Evolutionary conservation across 2,113 vertebrate species (phyloP), one percentile per base, ranked within the genome.

Genomic region (Synchiropus splendidus): DNA sequence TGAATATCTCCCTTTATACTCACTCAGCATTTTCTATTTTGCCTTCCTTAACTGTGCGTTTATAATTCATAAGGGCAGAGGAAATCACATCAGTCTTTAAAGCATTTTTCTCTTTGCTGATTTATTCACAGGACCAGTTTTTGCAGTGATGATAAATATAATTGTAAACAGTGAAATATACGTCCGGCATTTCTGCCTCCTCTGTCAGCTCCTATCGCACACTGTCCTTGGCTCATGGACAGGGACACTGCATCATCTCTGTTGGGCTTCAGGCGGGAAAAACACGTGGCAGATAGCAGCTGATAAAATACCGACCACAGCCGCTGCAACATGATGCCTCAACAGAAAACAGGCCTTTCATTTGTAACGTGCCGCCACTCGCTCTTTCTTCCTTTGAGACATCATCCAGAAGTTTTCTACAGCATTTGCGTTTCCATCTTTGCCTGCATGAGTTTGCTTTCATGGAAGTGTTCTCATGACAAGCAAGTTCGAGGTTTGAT

Each of bases 181-280:
- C 42, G 18, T 48, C 21, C 15, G 37, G 31, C 37, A 55, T 18
- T 44, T 14, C 35, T 21, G 21, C 52, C 32, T 45, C 8, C 21
- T 27, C 21, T 27, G 21, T 27, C 21, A 27, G 21, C 21, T 27
- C 4, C 21, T 27, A 27, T 27, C 21, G 21, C 21, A 27, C 44
- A 50, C 50, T 51, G 64, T 64, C 71, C 69, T 77, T 77, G 71
- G 64, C 53, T 73, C 30, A 16, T 40, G 57, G 44, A 67, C 47
- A 64, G 70, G 54, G 51, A 56, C 61, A 49, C 53, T 74, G 70
- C 61, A 64, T 76, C 67, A 67, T 64, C 56, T 50, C 48, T 39
- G 53, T 40, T 54, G 45, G 47, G 65, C 56, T 58, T 18, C 51
- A 48, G 51, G 43, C 48, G 50, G 46, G 30, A 35, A 9, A n/a